These are phyloP conservation scores for Hypothenemus hampei DNA, from an alignment of 1,140 invertebrate genomes.

Conservation along the genomic window DNA sequence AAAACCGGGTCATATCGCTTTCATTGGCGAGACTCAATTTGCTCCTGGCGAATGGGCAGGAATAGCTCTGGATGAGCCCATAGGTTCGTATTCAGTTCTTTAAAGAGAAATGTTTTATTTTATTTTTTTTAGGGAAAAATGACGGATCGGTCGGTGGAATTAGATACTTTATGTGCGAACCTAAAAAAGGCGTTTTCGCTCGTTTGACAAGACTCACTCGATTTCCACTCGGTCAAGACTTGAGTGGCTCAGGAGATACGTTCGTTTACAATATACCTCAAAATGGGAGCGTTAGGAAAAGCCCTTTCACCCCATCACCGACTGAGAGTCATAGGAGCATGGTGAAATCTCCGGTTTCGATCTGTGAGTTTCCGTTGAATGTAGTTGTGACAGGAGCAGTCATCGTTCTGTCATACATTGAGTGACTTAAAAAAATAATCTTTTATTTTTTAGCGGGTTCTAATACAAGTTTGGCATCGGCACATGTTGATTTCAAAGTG, in stretches of 20 bases:
- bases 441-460: conserved; percentile 54
- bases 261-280: conserved; percentile 24
- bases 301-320: conserved; percentile 46
- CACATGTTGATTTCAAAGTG: conserved; percentile 60
- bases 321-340: conserved; percentile 49
- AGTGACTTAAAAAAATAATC: neutral
- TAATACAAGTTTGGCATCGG: conserved; percentile 53
- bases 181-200: conserved; percentile 90
- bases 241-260: conserved; percentile 36
- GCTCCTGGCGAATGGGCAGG: conserved; percentile 96
- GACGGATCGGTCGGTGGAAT: conserved; percentile 92
- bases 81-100: conserved; percentile 54
- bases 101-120: neutral
- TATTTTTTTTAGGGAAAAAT: conserved; percentile 75
- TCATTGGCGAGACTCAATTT: conserved; percentile 96
- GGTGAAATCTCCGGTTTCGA: conserved; percentile 44
- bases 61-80: conserved; percentile 88
- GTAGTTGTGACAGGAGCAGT: neutral
- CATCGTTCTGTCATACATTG: neutral
- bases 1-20: conserved; percentile 93
- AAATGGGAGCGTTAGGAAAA: conserved; percentile 33
- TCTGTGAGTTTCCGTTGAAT: conserved; percentile 38
- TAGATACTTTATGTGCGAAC: conserved; percentile 91
- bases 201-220: conserved; percentile 81
- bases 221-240: conserved; percentile 55